These are phyloP conservation scores for Enhydra lutris DNA, from an alignment of 2,113 vertebrate species.

Conservation along the genomic window DNA sequence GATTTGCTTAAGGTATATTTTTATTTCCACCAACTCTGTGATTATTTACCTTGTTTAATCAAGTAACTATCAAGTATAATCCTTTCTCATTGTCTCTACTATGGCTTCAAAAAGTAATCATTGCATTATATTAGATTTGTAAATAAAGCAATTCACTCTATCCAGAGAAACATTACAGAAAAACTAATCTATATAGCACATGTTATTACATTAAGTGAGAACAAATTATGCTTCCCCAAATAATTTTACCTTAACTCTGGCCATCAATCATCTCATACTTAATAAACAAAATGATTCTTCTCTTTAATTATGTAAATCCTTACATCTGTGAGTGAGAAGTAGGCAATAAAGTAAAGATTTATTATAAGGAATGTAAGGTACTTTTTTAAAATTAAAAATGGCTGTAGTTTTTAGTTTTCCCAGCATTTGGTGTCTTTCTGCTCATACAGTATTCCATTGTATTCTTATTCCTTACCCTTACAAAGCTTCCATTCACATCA, in stretches of 20 bases:
- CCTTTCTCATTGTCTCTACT: background rate
- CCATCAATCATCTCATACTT: conserved; percentile 33
- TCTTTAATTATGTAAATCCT: conserved; percentile 39
- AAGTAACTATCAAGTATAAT: background rate
- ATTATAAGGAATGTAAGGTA: background rate
- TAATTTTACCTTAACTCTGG: conserved; percentile 29
- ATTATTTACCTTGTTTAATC: background rate
- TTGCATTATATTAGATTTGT: conserved; percentile 25
- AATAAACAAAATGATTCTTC: conserved; percentile 16
- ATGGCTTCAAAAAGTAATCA: conserved; percentile 25
- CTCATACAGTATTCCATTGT: conserved; percentile 15
- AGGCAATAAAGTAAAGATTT: background rate
- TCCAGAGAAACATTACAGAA: conserved; percentile 27
- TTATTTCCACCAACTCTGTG: background rate
- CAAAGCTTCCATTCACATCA: conserved; percentile 67
- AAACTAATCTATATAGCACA: background rate
- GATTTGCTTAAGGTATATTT: background rate
- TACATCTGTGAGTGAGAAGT: conserved; percentile 17
- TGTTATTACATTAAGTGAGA: conserved; percentile 22
- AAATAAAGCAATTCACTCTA: conserved; percentile 8
- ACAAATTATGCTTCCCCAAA: background rate
- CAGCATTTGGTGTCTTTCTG: background rate
- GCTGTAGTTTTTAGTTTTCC: background rate
- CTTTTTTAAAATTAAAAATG: background rate
- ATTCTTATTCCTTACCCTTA: conserved; percentile 28